phyloP scores from a whole-genome alignment of 2,888 invertebrate species.

The Parapristionchus giblindavisi region DNA sequence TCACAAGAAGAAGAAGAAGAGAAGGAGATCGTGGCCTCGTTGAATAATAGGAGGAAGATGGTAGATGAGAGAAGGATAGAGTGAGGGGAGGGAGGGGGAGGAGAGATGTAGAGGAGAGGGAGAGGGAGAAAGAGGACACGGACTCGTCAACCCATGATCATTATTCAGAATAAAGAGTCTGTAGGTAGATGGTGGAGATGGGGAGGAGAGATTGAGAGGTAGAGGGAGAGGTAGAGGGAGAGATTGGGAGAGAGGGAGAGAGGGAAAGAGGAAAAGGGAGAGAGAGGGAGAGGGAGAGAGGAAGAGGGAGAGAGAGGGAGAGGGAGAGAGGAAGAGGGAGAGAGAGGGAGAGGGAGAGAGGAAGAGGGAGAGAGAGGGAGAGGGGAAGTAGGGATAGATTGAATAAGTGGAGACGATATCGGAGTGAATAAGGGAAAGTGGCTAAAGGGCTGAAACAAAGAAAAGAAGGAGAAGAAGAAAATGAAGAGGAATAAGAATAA shows the following conservation, averaged over 20 bases:
- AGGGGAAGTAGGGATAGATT: conserved; percentile 13
- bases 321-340: conserved; percentile 6
- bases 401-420: conserved; percentile 25
- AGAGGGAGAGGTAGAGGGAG: not conserved
- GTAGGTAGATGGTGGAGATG: not conserved
- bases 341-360: conserved; percentile 4
- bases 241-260: not conserved
- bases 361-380: conserved; percentile 32
- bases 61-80: not conserved
- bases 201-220: not conserved
- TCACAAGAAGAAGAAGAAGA: not conserved
- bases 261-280: not conserved
- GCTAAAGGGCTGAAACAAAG: too few species aligned
- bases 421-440: not conserved
- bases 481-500: too few species aligned
- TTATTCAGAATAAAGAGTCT: not conserved
- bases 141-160: not conserved
- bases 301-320: not conserved
- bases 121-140: not conserved
- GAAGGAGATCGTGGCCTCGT: not conserved
- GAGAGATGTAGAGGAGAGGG: not conserved
- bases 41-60: not conserved
- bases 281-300: not conserved
- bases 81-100: too few species aligned
- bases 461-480: too few species aligned